A percentile compares a stretch with the other conserved stretches of the same genome.
Evolutionary conservation across 1,140 invertebrate genomes (phyloP).

Genomic region (Trigoniulus corallinus): DNA sequence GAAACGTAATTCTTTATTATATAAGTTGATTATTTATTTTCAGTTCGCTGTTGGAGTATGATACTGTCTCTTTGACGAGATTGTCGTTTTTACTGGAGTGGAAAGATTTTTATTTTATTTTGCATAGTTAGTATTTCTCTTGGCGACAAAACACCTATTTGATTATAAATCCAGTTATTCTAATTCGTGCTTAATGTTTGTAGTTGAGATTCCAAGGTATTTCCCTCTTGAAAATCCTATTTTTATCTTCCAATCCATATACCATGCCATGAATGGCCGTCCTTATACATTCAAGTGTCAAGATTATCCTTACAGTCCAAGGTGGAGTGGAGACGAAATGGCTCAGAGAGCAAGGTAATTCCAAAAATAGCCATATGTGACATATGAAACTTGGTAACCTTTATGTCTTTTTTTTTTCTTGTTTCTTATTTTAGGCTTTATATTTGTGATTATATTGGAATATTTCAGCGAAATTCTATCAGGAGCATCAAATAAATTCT

Average conservation of each 20-base stretch:
- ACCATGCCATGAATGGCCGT: constrained; percentile 23
- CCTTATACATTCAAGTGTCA: constrained; percentile 19
- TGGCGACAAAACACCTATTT: neutral
- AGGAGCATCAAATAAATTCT: no score
- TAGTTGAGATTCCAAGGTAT: constrained; percentile 23
- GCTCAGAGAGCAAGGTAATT: constrained; percentile 24
- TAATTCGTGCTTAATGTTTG: constrained; percentile 10
- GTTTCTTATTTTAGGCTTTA: no score
- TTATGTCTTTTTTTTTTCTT: no score
- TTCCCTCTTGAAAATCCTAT: constrained; percentile 25
- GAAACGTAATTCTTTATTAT: neutral
- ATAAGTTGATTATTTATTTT: constrained; percentile 8
- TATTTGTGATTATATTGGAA: no score
- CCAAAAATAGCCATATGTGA: no score
- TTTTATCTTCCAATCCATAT: constrained; percentile 26
- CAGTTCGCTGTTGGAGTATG: constrained; percentile 26
- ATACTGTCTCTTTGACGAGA: constrained; percentile 21
- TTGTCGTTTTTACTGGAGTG: constrained; percentile 27
- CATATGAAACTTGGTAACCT: no score
- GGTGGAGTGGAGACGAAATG: constrained; percentile 26
- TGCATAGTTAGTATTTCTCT: constrained; percentile 18
- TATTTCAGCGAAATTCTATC: no score
- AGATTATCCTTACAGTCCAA: constrained; percentile 27
- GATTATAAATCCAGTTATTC: neutral
- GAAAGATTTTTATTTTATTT: constrained; percentile 28